These are phyloP conservation scores for Perca schrenkii DNA, from an alignment of 2,113 vertebrate species.

Conservation along the genomic window DNA sequence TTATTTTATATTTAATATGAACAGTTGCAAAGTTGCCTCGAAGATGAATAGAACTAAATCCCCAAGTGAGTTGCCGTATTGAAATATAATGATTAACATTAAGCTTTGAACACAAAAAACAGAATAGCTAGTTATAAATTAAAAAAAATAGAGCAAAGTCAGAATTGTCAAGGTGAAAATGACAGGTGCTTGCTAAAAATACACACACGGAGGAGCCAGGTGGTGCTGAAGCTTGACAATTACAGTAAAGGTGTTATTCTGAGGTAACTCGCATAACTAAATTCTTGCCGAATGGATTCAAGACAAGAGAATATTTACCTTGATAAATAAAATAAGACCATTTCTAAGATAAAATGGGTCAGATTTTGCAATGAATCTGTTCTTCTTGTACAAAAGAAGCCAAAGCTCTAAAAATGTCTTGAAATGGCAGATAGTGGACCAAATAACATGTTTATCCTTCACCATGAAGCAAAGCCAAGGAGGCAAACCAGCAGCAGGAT, in stretches of 20 bases:
- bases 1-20: slow-evolving; percentile 11
- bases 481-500: slow-evolving; percentile 5
- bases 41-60: neutral
- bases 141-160: neutral
- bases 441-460: slow-evolving; percentile 37
- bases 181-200: slow-evolving; percentile 5
- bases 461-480: slow-evolving; percentile 25
- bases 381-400: neutral
- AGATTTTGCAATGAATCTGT: slow-evolving; percentile 1
- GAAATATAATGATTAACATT: neutral
- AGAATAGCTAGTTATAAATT: neutral
- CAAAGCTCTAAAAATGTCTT: neutral
- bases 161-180: slow-evolving; percentile 22
- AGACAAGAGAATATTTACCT: neutral
- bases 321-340: neutral
- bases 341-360: neutral
- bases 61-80: neutral
- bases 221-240: slow-evolving; percentile 10
- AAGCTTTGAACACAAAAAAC: neutral
- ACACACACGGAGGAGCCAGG: neutral
- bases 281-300: neutral
- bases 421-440: slow-evolving; percentile 2
- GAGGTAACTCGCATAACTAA: neutral
- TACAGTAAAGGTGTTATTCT: neutral
- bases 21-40: neutral